Base-by-base conservation (phyloP, 2,888 invertebrate species). In the Drosophila pegasa region DNA sequence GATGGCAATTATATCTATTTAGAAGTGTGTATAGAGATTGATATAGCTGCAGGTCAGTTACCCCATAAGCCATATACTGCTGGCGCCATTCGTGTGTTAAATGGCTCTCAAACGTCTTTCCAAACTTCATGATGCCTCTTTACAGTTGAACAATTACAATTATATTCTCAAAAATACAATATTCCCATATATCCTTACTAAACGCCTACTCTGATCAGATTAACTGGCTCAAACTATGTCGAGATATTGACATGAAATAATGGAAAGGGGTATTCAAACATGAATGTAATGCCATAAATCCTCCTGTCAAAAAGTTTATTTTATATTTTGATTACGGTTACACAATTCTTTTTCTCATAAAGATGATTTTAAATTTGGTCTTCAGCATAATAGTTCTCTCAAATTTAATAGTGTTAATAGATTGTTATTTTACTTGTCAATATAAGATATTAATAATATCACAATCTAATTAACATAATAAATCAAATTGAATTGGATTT, bases 31-130 rank as follows among this genome's bases (percentile, higher is more conserved):
- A 5, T 16, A 16, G n/a, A 18, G 2, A 14, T 29, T 0, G 7
- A 31, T 25, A 8, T 10, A 10, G 16, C 3, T 7, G 25, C 0
- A 2, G 0, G 8, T 16, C 6, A 70, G 25, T 68, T 51, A 89
- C 97, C 94, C 96, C 95, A 92, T 97, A 97, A 86, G 95, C 95
- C 79, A 97, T 96, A 89, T 96, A 99, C 92, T 99, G 99, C 92
- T 98, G 98, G 70, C 99, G 95, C 99, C 99, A 99, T 94, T 99
- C 99, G 4, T 98, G 98, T 64, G 99, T 99, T 86, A 99, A 97
- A 91, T 98, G 98, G 48, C 98, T 97, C 64, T 96, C 95, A 68
- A 99, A 93, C 93, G 98, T 98, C 92, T 99, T 98, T 0, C 98
- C 97, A 92, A 99, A 99, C 94, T 98, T 99, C 99, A 99, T 99